phyloP scores from a whole-genome alignment of 2,888 invertebrate species.

The Neoaliturus tenellus region DNA sequence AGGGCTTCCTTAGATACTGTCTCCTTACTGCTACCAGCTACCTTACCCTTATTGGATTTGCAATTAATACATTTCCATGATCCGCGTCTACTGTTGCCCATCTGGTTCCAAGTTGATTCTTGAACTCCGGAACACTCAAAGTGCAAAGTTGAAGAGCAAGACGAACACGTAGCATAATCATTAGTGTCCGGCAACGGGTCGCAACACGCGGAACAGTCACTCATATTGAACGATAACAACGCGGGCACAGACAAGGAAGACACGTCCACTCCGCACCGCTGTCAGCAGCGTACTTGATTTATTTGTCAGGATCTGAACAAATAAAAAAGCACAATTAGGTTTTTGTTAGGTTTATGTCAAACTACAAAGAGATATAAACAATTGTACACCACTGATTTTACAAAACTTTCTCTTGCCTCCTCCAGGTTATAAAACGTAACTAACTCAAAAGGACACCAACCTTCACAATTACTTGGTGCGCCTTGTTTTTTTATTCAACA shows the following conservation, averaged over 20 bases:
- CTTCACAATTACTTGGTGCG: too few species aligned
- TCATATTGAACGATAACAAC: background rate
- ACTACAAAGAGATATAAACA: too few species aligned
- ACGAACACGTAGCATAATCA: background rate
- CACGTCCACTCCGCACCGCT: background rate
- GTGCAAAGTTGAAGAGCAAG: background rate
- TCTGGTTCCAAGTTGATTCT: conserved; percentile 11
- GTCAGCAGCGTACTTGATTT: too few species aligned
- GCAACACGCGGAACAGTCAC: background rate
- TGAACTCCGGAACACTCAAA: conserved; percentile 12
- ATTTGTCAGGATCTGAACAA: too few species aligned
- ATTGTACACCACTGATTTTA: too few species aligned
- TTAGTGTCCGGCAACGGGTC: background rate
- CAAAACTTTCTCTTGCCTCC: too few species aligned
- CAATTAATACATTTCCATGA: background rate
- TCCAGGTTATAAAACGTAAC: too few species aligned
- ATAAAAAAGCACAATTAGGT: too few species aligned
- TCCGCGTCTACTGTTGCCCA: background rate
- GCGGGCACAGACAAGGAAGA: background rate
- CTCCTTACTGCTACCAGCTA: background rate
- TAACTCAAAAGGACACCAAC: too few species aligned
- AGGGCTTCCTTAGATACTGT: background rate
- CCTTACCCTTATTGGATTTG: background rate
- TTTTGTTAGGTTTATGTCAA: too few species aligned
- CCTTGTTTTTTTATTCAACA: too few species aligned